A percentile compares a stretch with the other conserved stretches of the same genome.
These are phyloP conservation scores for Aphidius gifuensis DNA, from an alignment of 1,140 invertebrate species.

Conservation along the genomic window DNA sequence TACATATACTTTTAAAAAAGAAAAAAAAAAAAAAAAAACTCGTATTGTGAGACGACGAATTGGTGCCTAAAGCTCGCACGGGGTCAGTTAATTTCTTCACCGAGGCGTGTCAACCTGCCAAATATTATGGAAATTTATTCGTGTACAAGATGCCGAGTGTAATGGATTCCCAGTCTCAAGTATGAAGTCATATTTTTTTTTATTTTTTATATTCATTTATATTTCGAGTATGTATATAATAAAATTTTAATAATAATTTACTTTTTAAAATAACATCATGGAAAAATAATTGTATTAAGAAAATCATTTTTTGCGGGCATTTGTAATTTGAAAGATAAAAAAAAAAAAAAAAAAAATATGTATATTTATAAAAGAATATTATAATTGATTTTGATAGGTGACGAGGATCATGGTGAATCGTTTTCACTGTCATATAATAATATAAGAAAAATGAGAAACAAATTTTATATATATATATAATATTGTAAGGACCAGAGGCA, in stretches of 20 bases:
- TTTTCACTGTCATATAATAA: conserved; percentile 13
- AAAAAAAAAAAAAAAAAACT: conserved; percentile 1
- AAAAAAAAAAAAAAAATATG: too few species aligned
- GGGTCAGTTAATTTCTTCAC: conserved; percentile 27
- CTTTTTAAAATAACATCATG: too few species aligned
- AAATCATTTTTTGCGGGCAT: too few species aligned
- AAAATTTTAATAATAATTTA: too few species aligned
- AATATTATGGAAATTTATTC: conserved; percentile 50
- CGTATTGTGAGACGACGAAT: conserved; percentile 6
- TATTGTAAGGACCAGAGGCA: conserved; percentile 6
- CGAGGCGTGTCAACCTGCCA: conserved; percentile 47
- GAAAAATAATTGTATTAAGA: too few species aligned
- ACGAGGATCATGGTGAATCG: conserved; percentile 15
- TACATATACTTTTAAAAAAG: background rate
- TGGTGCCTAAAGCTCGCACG: conserved; percentile 27
- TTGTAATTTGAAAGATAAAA: too few species aligned
- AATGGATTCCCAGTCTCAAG: conserved; percentile 38
- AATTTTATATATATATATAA: background rate
- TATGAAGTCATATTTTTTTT: background rate
- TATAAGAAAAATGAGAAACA: conserved; percentile 15
- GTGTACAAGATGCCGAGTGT: conserved; percentile 30
- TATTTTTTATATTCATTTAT: background rate
- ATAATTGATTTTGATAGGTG: too few species aligned
- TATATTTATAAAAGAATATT: too few species aligned
- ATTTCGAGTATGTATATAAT: too few species aligned